phyloP scores from a whole-genome alignment of 2,113 vertebrate species.

The Patagioenas fasciata region DNA sequence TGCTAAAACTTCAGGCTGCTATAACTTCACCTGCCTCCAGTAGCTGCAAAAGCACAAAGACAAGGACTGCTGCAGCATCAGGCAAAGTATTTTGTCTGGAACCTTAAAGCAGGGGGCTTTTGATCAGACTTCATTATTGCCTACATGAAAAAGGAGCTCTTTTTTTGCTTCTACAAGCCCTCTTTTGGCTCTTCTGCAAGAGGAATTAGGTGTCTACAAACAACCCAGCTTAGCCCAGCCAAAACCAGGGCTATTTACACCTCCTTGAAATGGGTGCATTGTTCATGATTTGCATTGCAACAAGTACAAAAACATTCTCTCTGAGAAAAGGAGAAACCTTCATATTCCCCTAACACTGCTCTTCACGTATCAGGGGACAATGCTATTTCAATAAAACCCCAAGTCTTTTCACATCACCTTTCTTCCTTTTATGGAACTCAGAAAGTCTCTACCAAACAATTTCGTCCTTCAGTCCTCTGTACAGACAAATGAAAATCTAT shows the following conservation, averaged over 20 bases:
- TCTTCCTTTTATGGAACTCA: background rate
- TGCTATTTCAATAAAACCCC: accelerated
- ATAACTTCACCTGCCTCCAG: background rate
- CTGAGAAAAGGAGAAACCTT: background rate
- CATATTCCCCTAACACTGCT: background rate
- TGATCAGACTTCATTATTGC: background rate
- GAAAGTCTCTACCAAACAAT: background rate
- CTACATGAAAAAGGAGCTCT: background rate
- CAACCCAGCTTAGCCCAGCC: background rate
- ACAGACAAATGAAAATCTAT: background rate
- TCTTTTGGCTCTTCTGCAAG: background rate
- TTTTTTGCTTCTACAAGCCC: background rate
- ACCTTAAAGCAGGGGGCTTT: background rate
- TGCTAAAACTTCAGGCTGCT: background rate
- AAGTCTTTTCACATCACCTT: background rate
- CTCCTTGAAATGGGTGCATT: background rate
- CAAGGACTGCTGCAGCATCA: background rate
- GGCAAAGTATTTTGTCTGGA: background rate
- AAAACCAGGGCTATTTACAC: background rate
- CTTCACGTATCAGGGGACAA: background rate
- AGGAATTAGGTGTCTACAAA: background rate
- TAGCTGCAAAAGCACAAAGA: background rate
- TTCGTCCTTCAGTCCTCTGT: background rate
- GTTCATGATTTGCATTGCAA: background rate
- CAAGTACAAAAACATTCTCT: background rate